Conservation (phyloP, 1,140 invertebrate genomes). For the Drusus annulatus region DNA sequence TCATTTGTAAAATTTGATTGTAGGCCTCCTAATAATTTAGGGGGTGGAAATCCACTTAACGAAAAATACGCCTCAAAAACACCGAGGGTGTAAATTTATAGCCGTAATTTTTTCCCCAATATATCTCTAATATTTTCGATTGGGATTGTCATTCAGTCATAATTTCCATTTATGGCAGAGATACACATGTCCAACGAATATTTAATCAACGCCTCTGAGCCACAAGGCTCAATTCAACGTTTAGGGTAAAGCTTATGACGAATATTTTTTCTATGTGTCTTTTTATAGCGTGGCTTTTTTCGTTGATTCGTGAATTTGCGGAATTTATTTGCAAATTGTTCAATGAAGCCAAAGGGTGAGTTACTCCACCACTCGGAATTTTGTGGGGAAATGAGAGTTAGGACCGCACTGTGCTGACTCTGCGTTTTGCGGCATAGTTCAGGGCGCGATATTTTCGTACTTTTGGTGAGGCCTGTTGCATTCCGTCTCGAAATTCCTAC, state of each 20-base stretch:
- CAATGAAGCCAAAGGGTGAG: slow-evolving; percentile 5
- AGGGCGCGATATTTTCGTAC: background rate
- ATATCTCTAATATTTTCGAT: slow-evolving; percentile 9
- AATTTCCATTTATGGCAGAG: background rate
- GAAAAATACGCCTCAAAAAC: too few species aligned
- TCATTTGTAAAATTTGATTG: too few species aligned
- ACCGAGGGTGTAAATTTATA: background rate
- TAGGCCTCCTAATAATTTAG: too few species aligned
- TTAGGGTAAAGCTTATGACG: too few species aligned
- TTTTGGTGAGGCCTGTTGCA: too few species aligned
- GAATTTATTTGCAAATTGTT: slow-evolving; percentile 2
- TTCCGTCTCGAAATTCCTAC: too few species aligned
- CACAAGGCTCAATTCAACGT: too few species aligned
- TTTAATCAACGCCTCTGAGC: background rate
- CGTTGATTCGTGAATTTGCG: too few species aligned
- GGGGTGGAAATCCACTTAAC: too few species aligned
- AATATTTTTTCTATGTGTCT: background rate
- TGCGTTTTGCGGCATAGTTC: background rate
- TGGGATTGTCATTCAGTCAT: slow-evolving; percentile 11
- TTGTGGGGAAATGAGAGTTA: slow-evolving; percentile 1
- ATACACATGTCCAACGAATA: background rate
- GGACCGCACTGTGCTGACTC: background rate
- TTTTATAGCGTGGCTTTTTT: background rate
- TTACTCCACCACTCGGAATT: slow-evolving; percentile 5
- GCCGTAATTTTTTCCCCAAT: background rate